phyloP scores from a whole-genome alignment of 1,140 invertebrate genomes.

The Geopemphigus sp. region DNA sequence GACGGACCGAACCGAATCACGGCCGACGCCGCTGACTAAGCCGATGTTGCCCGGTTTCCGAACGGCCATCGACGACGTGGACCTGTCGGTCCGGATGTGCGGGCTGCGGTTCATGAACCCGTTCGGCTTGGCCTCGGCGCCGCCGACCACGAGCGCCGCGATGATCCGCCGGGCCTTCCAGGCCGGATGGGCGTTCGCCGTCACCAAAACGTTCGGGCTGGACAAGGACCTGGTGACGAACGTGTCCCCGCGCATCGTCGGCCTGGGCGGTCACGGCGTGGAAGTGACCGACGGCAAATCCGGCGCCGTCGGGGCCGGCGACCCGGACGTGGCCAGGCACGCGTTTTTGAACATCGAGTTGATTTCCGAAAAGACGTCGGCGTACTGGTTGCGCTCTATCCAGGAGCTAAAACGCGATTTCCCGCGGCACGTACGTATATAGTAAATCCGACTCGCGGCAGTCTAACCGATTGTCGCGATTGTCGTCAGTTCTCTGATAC shows the following conservation, averaged over 20 bases:
- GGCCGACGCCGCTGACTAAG: conserved; percentile 58
- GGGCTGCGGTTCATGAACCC: conserved; percentile 94
- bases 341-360: conserved; percentile 97
- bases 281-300: conserved; percentile 61
- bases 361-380: conserved; percentile 93
- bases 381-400: conserved; percentile 90
- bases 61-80: conserved; percentile 90
- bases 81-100: conserved; percentile 87
- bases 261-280: neutral
- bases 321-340: conserved; percentile 73
- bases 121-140: conserved; percentile 94
- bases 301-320: neutral
- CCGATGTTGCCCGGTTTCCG: conserved; percentile 83
- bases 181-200: conserved; percentile 93
- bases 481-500: too few relatives aligned
- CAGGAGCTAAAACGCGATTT: conserved; percentile 89
- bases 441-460: too few relatives aligned
- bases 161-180: conserved; percentile 95
- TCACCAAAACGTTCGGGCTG: conserved; percentile 94
- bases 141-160: conserved; percentile 87
- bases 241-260: conserved; percentile 92
- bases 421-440: conserved; percentile 69
- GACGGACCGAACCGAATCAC: neutral
- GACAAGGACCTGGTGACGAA: conserved; percentile 97
- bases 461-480: too few relatives aligned